phyloP scores from a whole-genome alignment of 2,888 invertebrate genomes.

The Nowickia ferox region DNA sequence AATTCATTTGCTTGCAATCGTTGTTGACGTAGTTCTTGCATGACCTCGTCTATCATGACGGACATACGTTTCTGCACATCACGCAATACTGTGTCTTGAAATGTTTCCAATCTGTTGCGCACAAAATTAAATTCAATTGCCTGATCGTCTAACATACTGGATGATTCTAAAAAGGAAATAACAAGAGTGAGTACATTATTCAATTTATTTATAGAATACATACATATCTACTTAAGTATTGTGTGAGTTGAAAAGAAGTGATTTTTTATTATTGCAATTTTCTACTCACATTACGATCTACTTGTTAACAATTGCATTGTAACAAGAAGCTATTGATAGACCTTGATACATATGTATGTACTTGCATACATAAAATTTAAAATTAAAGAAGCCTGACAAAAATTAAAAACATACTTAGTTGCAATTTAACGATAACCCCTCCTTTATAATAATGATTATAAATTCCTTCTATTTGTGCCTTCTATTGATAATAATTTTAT shows the following conservation, averaged over 20 bases:
- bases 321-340: neutral
- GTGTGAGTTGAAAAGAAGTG: neutral
- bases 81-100: constrained; percentile 76
- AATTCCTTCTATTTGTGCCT: no score
- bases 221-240: no score
- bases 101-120: constrained; percentile 76
- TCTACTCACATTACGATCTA: neutral
- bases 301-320: neutral
- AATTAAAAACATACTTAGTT: no score
- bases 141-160: constrained; percentile 53
- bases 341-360: constrained; percentile 5
- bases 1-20: constrained; percentile 80
- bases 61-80: constrained; percentile 80
- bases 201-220: constrained; percentile 7
- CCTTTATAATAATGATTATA: no score
- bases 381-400: no score
- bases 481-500: no score
- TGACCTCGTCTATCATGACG: constrained; percentile 79
- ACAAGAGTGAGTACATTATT: neutral
- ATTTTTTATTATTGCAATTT: neutral
- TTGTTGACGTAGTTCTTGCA: constrained; percentile 79
- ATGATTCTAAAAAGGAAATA: constrained; percentile 39
- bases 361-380: neutral
- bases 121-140: constrained; percentile 74
- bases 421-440: no score